phyloP scores from a whole-genome alignment of 2,113 vertebrate species.

The Neogobius melanostomus region DNA sequence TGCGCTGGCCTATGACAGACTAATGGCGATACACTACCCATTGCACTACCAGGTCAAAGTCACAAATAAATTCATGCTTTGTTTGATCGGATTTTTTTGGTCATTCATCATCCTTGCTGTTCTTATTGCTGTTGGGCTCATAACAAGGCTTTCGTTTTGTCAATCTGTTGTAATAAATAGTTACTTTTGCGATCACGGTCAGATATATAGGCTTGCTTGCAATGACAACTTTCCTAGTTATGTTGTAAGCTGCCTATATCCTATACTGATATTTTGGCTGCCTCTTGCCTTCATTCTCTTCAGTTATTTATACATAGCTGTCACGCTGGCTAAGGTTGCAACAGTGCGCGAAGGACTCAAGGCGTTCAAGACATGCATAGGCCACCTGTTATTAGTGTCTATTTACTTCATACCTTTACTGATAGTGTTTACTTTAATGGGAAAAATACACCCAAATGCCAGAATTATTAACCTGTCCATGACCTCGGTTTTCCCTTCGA shows the following conservation, averaged over 20 bases:
- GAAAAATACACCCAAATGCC: constrained; percentile 46
- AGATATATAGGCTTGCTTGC: constrained; percentile 52
- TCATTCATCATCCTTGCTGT: constrained; percentile 14
- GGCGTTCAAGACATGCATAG: constrained; percentile 51
- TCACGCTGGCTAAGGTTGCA: constrained; percentile 48
- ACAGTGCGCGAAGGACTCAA: constrained; percentile 34
- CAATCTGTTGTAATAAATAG: constrained; percentile 64
- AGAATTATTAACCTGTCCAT: constrained; percentile 72
- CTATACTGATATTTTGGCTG: constrained; percentile 51
- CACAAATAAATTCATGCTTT: constrained; percentile 58
- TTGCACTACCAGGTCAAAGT: constrained; percentile 60
- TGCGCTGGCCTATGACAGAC: constrained; percentile 68
- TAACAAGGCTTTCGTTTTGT: constrained; percentile 71
- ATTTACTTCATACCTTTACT: constrained; percentile 55
- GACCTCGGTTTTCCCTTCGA: constrained; percentile 53
- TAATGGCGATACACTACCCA: constrained; percentile 73
- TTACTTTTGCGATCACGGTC: constrained; percentile 71
- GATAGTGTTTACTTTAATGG: constrained; percentile 38
- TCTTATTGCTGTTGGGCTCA: constrained; percentile 21
- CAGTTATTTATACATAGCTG: constrained; percentile 50
- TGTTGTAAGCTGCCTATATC: constrained; percentile 19
- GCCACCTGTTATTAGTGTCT: constrained; percentile 51
- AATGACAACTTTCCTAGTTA: constrained; percentile 8
- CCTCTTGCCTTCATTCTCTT: constrained; percentile 54
- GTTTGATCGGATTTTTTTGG: constrained; percentile 55